These are phyloP conservation scores for Heterotilapia buettikoferi DNA, from an alignment of 2,113 vertebrate species.

Conservation along the genomic window DNA sequence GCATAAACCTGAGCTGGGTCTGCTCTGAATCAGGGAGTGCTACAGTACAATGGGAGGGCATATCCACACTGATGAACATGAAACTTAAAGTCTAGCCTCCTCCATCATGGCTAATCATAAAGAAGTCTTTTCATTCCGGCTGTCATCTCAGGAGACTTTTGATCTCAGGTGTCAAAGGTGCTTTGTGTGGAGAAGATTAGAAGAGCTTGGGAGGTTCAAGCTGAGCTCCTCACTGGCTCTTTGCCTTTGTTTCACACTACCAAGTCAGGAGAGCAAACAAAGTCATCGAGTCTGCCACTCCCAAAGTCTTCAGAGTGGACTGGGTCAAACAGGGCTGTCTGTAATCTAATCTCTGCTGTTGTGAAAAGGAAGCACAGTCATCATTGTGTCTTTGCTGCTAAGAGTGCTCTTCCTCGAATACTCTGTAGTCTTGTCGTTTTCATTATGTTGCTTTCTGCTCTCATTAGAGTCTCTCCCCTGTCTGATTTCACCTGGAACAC, in stretches of 20 bases:
- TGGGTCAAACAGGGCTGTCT: neutral
- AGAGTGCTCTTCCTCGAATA: neutral
- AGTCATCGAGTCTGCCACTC: constrained; percentile 3
- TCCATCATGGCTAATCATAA: neutral
- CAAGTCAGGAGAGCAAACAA: neutral
- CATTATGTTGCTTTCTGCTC: neutral
- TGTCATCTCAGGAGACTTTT: neutral
- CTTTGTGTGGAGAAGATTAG: neutral
- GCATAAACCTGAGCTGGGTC: neutral
- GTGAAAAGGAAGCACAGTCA: neutral
- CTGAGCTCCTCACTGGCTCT: neutral
- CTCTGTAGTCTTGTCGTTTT: neutral
- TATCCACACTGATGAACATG: neutral
- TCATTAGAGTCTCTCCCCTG: neutral
- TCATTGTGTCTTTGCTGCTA: neutral
- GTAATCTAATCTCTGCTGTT: constrained; percentile 23
- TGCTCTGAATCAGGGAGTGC: neutral
- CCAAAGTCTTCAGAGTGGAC: neutral
- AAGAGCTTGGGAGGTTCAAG: neutral
- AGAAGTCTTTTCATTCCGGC: neutral
- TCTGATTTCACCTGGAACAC: neutral
- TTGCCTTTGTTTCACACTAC: neutral
- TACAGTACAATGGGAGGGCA: neutral
- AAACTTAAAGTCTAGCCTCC: neutral
- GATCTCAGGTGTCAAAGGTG: neutral